Percentiles rank a stretch among this genome's conserved stretches.
Conservation (phyloP, 2,797 vertebrate species). For the Mormyrus hasselquistii region DNA sequence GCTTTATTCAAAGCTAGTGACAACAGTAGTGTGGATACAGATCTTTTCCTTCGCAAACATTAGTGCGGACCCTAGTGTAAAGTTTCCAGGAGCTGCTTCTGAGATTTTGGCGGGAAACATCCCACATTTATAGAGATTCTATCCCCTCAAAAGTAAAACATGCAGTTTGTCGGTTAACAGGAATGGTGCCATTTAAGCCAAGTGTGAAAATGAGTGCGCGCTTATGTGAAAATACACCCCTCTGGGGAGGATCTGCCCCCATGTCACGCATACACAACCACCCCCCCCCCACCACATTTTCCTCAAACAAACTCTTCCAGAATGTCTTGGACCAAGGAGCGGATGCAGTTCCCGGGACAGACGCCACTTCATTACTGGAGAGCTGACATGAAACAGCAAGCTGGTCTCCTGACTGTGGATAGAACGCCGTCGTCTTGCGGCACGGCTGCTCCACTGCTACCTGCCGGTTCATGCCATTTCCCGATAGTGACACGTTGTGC, state of each 20-base stretch:
- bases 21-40: too few species aligned
- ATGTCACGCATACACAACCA: background rate
- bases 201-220: background rate
- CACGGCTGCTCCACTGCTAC: background rate
- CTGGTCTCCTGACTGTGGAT: conserved; percentile 49
- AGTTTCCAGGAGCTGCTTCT: background rate
- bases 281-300: background rate
- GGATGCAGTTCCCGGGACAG: conserved; percentile 28
- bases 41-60: too few species aligned
- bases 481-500: background rate
- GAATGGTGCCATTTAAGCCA: background rate
- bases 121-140: background rate
- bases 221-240: background rate
- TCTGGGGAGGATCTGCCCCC: background rate
- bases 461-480: background rate
- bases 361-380: conserved; percentile 54
- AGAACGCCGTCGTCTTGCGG: background rate
- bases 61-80: background rate
- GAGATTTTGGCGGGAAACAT: background rate
- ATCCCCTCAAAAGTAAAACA: background rate
- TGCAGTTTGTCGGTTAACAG: background rate
- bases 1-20: too few species aligned
- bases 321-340: background rate
- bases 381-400: conserved; percentile 46
- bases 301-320: background rate